phyloP scores from a whole-genome alignment of 2,888 invertebrate species.

The Lampropteryx suffumata region DNA sequence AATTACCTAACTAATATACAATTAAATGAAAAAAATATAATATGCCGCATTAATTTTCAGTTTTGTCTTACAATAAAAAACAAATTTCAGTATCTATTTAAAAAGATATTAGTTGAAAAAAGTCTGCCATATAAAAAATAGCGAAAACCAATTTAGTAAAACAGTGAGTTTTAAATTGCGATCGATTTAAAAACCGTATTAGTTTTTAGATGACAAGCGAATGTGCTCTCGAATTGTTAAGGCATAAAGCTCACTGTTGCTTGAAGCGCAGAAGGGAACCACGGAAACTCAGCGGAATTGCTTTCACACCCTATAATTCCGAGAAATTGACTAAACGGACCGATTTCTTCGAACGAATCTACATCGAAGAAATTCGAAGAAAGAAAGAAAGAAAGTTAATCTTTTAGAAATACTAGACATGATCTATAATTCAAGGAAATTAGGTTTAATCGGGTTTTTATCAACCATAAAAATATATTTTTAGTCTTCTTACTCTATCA shows the following conservation, averaged over 20 bases:
- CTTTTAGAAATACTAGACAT: no score
- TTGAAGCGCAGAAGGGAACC: constrained; percentile 30
- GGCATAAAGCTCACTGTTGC: constrained; percentile 34
- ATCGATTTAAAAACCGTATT: constrained; percentile 33
- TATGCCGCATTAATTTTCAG: no score
- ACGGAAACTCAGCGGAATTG: constrained; percentile 45
- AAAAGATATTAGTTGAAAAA: not conserved
- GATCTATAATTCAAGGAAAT: no score
- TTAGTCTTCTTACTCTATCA: no score
- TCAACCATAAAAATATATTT: no score
- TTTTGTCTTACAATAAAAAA: not conserved
- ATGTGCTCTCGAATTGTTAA: not conserved
- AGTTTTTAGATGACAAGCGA: not conserved
- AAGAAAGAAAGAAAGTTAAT: no score
- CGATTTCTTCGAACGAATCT: constrained; percentile 35
- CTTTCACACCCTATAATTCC: constrained; percentile 38
- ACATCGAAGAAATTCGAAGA: constrained; percentile 16
- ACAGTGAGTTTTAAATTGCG: constrained; percentile 27
- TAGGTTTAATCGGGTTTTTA: no score
- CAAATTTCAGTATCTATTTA: no score
- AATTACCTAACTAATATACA: no score
- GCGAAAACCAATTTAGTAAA: constrained; percentile 27
- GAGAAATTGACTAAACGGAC: constrained; percentile 34
- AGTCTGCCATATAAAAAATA: constrained; percentile 8
- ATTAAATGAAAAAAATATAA: no score